Percentiles rank a stretch among this genome's conserved stretches.
phyloP scores from a whole-genome alignment of 2,888 invertebrate species.

The Camptogramma bilineatum region DNA sequence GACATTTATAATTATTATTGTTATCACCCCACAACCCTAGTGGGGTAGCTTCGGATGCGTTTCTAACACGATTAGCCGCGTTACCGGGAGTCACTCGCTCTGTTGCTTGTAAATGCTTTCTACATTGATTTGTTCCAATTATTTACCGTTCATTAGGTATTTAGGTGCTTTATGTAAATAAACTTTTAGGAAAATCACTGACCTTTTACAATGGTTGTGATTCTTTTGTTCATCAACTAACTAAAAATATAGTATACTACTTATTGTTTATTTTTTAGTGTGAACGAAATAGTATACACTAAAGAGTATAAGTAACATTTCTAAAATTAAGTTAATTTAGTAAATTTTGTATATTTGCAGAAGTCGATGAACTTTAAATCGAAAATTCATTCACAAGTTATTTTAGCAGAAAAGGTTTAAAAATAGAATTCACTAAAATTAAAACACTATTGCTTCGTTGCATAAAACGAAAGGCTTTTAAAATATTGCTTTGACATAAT shows the following conservation, averaged over 20 bases:
- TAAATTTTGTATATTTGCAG: too few species aligned
- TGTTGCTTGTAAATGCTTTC: conserved; percentile 44
- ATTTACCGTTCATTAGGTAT: conserved; percentile 55
- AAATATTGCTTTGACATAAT: neutral
- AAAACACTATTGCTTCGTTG: neutral
- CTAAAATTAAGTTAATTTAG: too few species aligned
- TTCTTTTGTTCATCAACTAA: too few species aligned
- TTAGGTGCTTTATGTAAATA: conserved; percentile 11
- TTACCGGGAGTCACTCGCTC: conserved; percentile 49
- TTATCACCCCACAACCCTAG: conserved; percentile 45
- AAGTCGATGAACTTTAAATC: too few species aligned
- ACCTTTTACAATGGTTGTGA: too few species aligned
- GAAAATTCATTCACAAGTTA: too few species aligned
- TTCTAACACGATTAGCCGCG: conserved; percentile 58
- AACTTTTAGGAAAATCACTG: neutral
- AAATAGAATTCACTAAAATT: neutral
- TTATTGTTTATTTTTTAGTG: too few species aligned
- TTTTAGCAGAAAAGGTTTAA: neutral
- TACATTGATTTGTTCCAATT: conserved; percentile 58
- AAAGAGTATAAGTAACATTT: too few species aligned
- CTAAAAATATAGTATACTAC: too few species aligned
- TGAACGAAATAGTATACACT: too few species aligned
- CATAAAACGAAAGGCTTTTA: neutral
- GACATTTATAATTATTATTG: too few species aligned
- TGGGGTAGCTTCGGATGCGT: conserved; percentile 44